Evolutionary conservation across 2,797 vertebrate species (phyloP), one percentile per base, ranked within the genome.

Genomic region (Arvicola amphibius): DNA sequence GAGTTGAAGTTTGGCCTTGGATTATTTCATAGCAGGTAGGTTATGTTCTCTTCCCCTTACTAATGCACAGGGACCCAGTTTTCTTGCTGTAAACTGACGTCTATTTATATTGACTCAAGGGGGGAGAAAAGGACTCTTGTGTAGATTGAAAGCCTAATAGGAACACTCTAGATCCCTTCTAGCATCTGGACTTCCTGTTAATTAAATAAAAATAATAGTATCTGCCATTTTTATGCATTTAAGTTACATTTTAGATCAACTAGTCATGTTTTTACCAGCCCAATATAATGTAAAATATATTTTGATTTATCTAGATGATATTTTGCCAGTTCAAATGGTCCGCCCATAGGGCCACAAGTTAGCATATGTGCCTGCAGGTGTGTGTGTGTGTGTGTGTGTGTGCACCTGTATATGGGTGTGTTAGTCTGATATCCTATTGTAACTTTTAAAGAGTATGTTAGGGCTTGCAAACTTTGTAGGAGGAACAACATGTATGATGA

Each of bases 51-150:
- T 67, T 69, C 25, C 21, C 10, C 81, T 92, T 93, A 94, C 46
- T 63, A 56, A 90, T 87, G 48, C 32, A 46, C 19, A 90, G 73
- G 34, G 94, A 77, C 87, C 59, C 89, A 21, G 3, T 67, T 77
- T 29, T 79, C 94, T 92, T 71, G 10, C 59, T 81, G n/a, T 91
- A 6, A 92, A 92, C 94, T 83, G 65, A 71, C 56, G 29, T 32
- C 21, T 73, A 37, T n/a, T 90, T 73, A 73, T 40, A 27, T 61
- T 76, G 16, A 10, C 34, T 27, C 88, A 76, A 27, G 56, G 8
- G 46, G 46, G 80, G n/a, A 56, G 80, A 76, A 90, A 77, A 23
- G 17, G 11, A 32, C 92, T 84, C 43, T 17, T 65, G 2, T 71
- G 32, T 89, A 21, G 29, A 43, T 19, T 95, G 32, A 92, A 92